phyloP scores from a whole-genome alignment of 2,113 vertebrate genomes.

The Indicator maculatus region DNA sequence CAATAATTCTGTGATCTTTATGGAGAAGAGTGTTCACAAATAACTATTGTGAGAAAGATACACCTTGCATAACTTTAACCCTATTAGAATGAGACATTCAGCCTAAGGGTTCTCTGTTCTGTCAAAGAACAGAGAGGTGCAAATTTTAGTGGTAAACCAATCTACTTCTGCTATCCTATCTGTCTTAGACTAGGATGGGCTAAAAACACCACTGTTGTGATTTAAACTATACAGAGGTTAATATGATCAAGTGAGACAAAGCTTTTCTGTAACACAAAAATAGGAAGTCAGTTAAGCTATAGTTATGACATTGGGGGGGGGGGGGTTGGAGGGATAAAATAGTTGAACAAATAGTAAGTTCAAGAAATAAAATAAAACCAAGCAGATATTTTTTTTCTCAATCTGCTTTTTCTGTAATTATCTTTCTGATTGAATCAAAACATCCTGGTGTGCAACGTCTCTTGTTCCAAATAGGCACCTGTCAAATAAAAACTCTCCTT shows the following conservation, averaged over 20 bases:
- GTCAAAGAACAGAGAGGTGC: neutral
- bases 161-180: neutral
- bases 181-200: neutral
- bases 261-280: neutral
- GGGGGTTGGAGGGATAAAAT: neutral
- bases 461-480: slow-evolving; percentile 15
- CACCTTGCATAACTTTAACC: neutral
- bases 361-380: slow-evolving; percentile 2
- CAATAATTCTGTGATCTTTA: neutral
- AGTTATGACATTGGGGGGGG: neutral
- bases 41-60: neutral
- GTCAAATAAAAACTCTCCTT: slow-evolving; percentile 8
- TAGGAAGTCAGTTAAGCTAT: neutral
- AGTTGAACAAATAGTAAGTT: neutral
- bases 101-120: neutral
- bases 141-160: neutral
- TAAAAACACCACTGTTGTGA: neutral
- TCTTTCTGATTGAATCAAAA: slow-evolving; percentile 13
- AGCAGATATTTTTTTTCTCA: slow-evolving; percentile 18
- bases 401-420: slow-evolving; percentile 53
- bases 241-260: neutral
- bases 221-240: neutral
- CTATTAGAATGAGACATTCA: neutral
- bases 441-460: neutral
- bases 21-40: neutral